Conservation (phyloP, 2,888 invertebrate species). For the Epinotia nisella region DNA sequence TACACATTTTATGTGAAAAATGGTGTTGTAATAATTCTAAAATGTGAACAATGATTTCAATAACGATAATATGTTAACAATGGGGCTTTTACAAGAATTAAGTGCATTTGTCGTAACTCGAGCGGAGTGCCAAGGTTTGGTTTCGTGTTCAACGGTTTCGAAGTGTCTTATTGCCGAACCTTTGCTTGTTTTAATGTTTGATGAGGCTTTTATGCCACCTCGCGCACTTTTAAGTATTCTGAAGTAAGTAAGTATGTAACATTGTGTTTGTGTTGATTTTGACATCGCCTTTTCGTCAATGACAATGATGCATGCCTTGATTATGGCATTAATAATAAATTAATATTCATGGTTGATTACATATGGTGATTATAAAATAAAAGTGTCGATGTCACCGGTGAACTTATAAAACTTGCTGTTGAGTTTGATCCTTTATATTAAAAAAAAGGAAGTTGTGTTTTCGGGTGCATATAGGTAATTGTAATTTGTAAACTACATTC, state of each 20-base stretch:
- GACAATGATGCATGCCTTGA: neutral
- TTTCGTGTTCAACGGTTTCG: conserved; percentile 38
- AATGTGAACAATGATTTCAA: conserved; percentile 22
- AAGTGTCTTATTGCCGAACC: conserved; percentile 18
- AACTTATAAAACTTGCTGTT: neutral
- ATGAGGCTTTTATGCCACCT: conserved; percentile 13
- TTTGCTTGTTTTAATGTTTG: conserved; percentile 9
- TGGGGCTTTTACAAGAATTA: conserved; percentile 39
- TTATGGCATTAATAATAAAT: neutral
- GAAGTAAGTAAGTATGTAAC: conserved; percentile 10
- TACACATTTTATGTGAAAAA: conserved; percentile 34
- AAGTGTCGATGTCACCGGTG: neutral
- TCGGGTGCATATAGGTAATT: too few relatives aligned
- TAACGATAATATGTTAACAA: conserved; percentile 34
- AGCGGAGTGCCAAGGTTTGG: conserved; percentile 33
- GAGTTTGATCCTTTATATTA: neutral
- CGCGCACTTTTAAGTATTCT: neutral
- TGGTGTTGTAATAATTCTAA: conserved; percentile 16
- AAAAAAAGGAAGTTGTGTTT: too few relatives aligned
- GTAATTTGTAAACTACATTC: neutral
- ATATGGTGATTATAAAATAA: neutral
- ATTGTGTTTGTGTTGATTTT: neutral
- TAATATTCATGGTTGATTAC: neutral
- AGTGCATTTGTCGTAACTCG: conserved; percentile 38
- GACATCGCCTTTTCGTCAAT: neutral